Evolutionary conservation across 2,888 invertebrate species (phyloP).

Genomic region (Ptycholaimellus sp.): DNA sequence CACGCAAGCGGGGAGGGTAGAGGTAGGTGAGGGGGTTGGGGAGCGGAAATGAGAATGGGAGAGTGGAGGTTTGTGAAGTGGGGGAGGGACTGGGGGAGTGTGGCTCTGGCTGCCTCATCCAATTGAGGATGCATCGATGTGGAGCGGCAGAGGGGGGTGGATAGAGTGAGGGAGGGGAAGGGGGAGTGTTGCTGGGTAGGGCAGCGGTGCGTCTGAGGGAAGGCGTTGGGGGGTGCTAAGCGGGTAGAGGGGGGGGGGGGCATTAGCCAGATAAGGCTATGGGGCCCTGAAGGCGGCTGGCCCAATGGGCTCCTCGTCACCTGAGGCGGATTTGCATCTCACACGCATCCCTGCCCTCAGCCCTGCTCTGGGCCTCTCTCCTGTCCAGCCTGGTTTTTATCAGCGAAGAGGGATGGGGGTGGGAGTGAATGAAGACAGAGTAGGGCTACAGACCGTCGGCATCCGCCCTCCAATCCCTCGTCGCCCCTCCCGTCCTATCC

Average conservation of each 20-base stretch:
- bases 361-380: constrained; percentile 4
- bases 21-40: background rate
- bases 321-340: constrained; percentile 2
- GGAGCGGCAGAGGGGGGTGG: constrained; percentile 1
- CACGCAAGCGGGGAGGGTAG: no score
- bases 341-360: constrained; percentile 3
- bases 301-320: constrained; percentile 10
- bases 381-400: no score
- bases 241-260: constrained; percentile 21
- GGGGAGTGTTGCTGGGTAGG: constrained; percentile 3
- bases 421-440: no score
- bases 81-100: constrained; percentile 7
- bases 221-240: constrained; percentile 8
- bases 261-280: no score
- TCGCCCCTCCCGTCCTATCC: no score
- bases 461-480: no score
- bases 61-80: constrained; percentile 9
- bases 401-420: no score
- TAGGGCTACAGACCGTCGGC: no score
- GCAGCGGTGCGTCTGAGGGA: constrained; percentile 6
- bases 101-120: constrained; percentile 4
- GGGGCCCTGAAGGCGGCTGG: constrained; percentile 24
- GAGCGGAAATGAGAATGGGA: constrained; percentile 4
- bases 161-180: constrained; percentile 5
- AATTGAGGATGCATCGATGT: constrained; percentile 5